phyloP scores from a whole-genome alignment of 2,888 invertebrate genomes.

The Drosophila borealis region DNA sequence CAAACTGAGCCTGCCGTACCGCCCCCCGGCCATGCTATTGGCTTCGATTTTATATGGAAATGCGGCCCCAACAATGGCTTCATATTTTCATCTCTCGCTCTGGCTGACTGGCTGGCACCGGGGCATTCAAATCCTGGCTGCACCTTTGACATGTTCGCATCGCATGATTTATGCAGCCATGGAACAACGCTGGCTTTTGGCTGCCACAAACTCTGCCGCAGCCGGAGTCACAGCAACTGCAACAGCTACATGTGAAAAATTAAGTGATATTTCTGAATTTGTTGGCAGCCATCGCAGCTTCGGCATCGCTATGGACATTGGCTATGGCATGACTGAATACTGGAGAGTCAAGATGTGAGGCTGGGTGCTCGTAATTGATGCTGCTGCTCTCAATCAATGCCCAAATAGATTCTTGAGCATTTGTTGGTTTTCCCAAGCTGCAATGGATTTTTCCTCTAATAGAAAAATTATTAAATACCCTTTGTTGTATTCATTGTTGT shows the following conservation, averaged over 20 bases:
- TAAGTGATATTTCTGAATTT: conserved; percentile 80
- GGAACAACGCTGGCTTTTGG: conserved; percentile 55
- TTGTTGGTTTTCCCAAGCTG: conserved; percentile 56
- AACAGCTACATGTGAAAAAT: conserved; percentile 73
- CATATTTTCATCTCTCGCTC: conserved; percentile 72
- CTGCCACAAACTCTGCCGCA: conserved; percentile 32
- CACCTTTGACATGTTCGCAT: conserved; percentile 77
- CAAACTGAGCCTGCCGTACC: conserved; percentile 8
- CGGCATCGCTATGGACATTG: conserved; percentile 25
- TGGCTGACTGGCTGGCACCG: conserved; percentile 31
- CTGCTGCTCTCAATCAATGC: conserved; percentile 75
- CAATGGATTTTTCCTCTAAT: conserved; percentile 54
- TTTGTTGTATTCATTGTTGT: conserved; percentile 36
- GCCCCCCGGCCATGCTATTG: conserved; percentile 38
- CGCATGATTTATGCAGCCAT: conserved; percentile 79
- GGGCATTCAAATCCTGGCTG: conserved; percentile 78
- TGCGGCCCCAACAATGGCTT: conserved; percentile 75
- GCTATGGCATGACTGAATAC: conserved; percentile 4
- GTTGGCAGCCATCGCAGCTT: conserved; percentile 69
- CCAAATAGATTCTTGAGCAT: conserved; percentile 55
- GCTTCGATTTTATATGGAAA: conserved; percentile 77
- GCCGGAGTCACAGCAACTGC: conserved; percentile 27
- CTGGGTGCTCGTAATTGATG: conserved; percentile 66
- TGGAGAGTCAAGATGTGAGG: conserved; percentile 7
- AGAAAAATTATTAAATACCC: conserved; percentile 73